Base-by-base conservation (phyloP, 2,888 invertebrate genomes). In the Volucella zonaria region DNA sequence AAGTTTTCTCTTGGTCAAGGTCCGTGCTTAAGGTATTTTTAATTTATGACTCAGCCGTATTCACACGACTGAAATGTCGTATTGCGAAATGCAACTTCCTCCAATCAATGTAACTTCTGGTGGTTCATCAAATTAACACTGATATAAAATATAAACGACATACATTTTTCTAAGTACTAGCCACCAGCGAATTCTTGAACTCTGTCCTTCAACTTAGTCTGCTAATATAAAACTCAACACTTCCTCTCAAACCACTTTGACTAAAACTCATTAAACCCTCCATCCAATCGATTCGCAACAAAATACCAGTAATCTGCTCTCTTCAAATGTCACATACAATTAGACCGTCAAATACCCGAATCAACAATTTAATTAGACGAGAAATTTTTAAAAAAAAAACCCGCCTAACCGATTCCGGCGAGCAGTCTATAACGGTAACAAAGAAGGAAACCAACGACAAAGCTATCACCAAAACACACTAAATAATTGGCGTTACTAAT, bases 401-500 rank as follows among this genome's bases (percentile, higher is more conserved):
- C 38, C n/a, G 38, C 6, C 47, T 23, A 23, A 23, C 23, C n/a
- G 45, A 14, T 3, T 38, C 6, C 47, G 40, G 18, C 38, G 14
- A 14, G 49, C 3, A 10, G 10, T 51, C 11, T 12, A 31, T 14
- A 23, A 3, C 45, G 8, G 11, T 10, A 49, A 74, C 64, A 74
- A 74, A 74, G 74, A 40, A 58, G 49, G 54, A 23, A 8, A 64
- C 11, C 40, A 40, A 15, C 18, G 8, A 15, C n/a, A 45, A 31
- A 49, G 23, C 47, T 40, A 70, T 58, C 18, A 70, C 47, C 40
- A 58, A 58, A 23, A 74, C 31, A 62, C 49, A 31, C 56, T 47
- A 56, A 74, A 64, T 56, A 56, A 74, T 74, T 47, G 40, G 49
- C 56, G 40, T 49, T 64, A 64, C 56, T 74, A 66, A 74, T 74